Percentiles rank a stretch among this genome's conserved stretches.
Evolutionary conservation across 2,888 invertebrate genomes (phyloP).

Genomic region (Macrosiphum euphorbiae): DNA sequence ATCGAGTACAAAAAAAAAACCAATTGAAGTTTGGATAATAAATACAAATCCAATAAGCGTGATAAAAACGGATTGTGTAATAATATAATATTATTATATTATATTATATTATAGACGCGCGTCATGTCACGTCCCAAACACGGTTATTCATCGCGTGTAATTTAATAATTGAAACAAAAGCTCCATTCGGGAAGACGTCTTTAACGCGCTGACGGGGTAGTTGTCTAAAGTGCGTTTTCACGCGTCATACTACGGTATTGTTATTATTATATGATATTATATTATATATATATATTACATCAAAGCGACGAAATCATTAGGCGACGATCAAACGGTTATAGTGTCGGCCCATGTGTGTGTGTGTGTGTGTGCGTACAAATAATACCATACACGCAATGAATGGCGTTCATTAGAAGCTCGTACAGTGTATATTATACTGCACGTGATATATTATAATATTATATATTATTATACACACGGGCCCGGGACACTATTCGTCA

Average conservation of each 20-base stretch:
- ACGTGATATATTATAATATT: neutral
- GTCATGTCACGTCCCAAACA: neutral
- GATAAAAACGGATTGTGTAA: neutral
- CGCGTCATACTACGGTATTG: neutral
- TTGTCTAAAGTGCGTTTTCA: slow-evolving; percentile 19
- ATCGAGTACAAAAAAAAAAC: neutral
- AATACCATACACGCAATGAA: neutral
- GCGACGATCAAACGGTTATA: slow-evolving; percentile 54
- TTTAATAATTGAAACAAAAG: slow-evolving; percentile 17
- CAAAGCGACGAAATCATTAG: slow-evolving; percentile 40
- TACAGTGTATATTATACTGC: neutral
- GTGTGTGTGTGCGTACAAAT: neutral
- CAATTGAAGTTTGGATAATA: neutral
- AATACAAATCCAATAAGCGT: neutral
- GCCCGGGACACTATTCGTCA: slow-evolving; percentile 43
- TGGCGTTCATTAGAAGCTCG: slow-evolving; percentile 53
- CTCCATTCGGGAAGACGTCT: neutral
- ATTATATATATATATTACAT: slow-evolving; percentile 15
- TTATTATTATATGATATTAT: neutral
- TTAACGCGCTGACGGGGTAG: neutral
- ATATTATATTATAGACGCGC: neutral
- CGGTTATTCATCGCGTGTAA: neutral
- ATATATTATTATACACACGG: neutral
- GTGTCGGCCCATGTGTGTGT: neutral
- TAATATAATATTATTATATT: neutral